These are phyloP conservation scores for Cataglyphis cursor DNA, from an alignment of 2,888 invertebrate species.

Conservation along the genomic window DNA sequence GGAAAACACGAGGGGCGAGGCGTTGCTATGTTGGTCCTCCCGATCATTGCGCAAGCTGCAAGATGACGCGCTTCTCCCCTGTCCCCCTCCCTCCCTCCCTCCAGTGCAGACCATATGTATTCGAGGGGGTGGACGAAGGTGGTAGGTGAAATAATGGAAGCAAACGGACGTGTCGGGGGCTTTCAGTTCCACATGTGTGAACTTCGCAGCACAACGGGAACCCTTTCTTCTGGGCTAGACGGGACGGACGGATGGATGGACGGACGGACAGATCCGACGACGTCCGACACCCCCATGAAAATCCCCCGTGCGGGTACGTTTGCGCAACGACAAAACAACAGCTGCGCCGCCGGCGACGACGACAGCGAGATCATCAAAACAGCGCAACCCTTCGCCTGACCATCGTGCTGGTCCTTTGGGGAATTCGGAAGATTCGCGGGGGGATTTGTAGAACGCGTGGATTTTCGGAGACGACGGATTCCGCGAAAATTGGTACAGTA, in stretches of 20 bases:
- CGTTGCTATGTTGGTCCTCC: conserved; percentile 58
- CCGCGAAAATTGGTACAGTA: conserved; percentile 1
- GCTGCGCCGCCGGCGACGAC: conserved; percentile 78
- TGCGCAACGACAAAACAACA: conserved; percentile 86
- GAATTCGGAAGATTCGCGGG: background rate
- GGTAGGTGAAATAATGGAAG: conserved; percentile 82
- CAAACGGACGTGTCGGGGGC: conserved; percentile 69
- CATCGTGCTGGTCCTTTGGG: conserved; percentile 34
- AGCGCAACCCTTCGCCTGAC: conserved; percentile 69
- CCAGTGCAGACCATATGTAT: conserved; percentile 77
- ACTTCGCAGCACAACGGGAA: conserved; percentile 79
- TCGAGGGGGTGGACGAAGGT: conserved; percentile 81
- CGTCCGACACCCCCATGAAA: conserved; percentile 80
- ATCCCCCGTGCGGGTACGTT: conserved; percentile 77
- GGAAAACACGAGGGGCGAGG: conserved; percentile 49
- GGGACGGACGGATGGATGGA: conserved; percentile 66
- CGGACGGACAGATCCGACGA: conserved; percentile 67
- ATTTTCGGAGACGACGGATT: background rate
- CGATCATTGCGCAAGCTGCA: conserved; percentile 82
- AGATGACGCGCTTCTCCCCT: conserved; percentile 77
- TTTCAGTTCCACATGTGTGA: conserved; percentile 82
- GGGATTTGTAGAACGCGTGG: background rate
- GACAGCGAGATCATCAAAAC: conserved; percentile 78
- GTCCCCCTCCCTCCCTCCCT: conserved; percentile 50
- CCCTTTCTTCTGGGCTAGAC: conserved; percentile 80